A percentile compares a stretch with the other conserved stretches of the same genome.
phyloP scores from a whole-genome alignment of 2,113 vertebrate species.

The Dasypus novemcinctus region DNA sequence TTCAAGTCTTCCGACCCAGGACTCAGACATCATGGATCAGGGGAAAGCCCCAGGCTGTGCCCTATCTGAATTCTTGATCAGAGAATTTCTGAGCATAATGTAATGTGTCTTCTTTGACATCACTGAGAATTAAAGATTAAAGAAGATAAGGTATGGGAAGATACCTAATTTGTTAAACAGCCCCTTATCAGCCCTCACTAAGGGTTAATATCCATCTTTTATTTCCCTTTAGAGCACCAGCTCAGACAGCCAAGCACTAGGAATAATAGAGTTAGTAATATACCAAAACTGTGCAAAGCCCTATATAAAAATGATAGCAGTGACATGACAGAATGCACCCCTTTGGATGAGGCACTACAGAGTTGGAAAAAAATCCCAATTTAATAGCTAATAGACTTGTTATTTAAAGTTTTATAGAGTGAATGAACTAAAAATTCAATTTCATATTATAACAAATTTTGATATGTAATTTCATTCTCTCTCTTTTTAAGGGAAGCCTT shows the following conservation, averaged over 20 bases:
- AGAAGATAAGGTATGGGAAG: background rate
- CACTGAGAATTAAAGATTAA: background rate
- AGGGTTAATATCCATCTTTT: background rate
- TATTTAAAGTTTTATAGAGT: background rate
- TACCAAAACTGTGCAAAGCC: background rate
- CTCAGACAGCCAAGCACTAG: background rate
- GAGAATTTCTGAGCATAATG: background rate
- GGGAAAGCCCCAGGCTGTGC: background rate
- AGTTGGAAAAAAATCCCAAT: background rate
- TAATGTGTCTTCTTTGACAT: background rate
- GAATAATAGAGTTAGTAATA: background rate
- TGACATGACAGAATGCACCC: background rate
- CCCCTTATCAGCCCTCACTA: background rate
- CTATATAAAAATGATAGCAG: background rate
- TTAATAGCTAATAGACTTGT: background rate
- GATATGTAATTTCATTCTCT: background rate
- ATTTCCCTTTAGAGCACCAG: background rate
- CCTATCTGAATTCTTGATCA: background rate
- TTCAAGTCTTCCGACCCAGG: background rate
- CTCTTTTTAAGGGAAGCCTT: background rate
- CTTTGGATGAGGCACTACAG: background rate
- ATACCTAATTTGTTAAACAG: background rate
- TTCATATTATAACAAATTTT: background rate
- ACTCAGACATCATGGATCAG: background rate
- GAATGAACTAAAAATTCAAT: background rate